Evolutionary conservation across 2,113 vertebrate genomes (phyloP), one percentile per base, ranked within the genome.

Genomic region (Oryzias melastigma): DNA sequence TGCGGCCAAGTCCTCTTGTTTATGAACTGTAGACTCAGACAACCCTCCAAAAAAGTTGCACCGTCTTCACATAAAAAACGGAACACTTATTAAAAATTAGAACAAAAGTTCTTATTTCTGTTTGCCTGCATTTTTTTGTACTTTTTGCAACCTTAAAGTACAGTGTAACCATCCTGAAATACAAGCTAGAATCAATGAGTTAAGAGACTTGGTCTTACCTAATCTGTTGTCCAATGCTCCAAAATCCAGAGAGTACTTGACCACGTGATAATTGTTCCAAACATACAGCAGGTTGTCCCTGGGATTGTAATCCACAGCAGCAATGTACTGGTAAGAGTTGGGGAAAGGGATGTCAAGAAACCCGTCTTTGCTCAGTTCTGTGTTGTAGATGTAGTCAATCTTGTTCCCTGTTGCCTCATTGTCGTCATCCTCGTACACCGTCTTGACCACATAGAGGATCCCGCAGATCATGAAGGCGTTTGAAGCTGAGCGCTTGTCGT

Each of bases 401-500:
- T 98, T 98, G 91, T 99, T 99, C 51, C 97, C 97, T 0, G 97
- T 98, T 43, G 97, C 95, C 83, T 99, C 97, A 8, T 98, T 99
- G 83, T 99, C 97, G 0, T 99, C 97, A 16, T 99, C 97, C 85
- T 99, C 97, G 14, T 99, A 99, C 12, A 99, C 97, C 0, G 94
- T 95, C 81, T 96, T 98, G 25, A 99, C 93, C 41, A 99, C 97
- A 1, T 98, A 99, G 18, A 99, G 91, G 90, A 98, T 94, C 18
- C 97, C 97, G 77, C 97, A 99, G 69, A 98, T 95, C 97, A 99
- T 99, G 83, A 99, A 99, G n/a, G 97, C 96, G 0, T 99, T 98
- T 52, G 97, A 99, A 18, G 97, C 97, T 0, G 97, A 98, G 51
- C 97, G 92, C 78, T 99, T 99, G 85, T 99, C 97, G 22, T 99